These are phyloP conservation scores for Porites rus DNA, from an alignment of 92 coral and sea anemone genomes.

Conservation along the genomic window DNA sequence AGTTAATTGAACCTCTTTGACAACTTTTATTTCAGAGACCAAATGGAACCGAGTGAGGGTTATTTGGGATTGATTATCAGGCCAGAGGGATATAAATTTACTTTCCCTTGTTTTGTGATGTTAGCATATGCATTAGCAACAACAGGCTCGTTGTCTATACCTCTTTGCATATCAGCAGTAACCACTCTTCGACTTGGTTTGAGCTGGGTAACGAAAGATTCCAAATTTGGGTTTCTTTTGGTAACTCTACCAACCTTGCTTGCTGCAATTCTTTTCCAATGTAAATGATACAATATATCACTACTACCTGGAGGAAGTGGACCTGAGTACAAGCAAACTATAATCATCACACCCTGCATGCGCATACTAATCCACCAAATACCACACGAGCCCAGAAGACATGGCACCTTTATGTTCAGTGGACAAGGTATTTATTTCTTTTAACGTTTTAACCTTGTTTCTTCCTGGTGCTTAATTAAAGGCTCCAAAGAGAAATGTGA, in stretches of 20 bases:
- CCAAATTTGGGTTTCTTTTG: slow-evolving; percentile 51
- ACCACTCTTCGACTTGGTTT: slow-evolving; percentile 44
- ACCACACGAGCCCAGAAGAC: slow-evolving; percentile 11
- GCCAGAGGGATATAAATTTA: slow-evolving; percentile 25
- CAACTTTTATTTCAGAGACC: slow-evolving; percentile 69
- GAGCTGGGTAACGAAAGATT: slow-evolving; percentile 54
- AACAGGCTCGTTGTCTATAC: slow-evolving; percentile 53
- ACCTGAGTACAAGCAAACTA: slow-evolving; percentile 11
- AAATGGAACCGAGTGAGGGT: slow-evolving; percentile 77
- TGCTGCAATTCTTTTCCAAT: slow-evolving; percentile 62
- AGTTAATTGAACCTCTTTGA: slow-evolving; percentile 53
- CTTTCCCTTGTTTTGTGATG: not conserved
- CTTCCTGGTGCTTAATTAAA: too few relatives aligned
- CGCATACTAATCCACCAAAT: slow-evolving; percentile 2
- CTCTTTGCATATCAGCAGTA: slow-evolving; percentile 64
- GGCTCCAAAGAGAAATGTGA: too few relatives aligned
- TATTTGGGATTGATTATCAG: slow-evolving; percentile 56
- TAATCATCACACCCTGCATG: slow-evolving; percentile 42
- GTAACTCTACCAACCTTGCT: slow-evolving; percentile 73
- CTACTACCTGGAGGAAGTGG: not conserved
- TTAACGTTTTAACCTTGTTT: too few relatives aligned
- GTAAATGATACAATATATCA: too few relatives aligned
- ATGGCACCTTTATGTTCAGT: slow-evolving; percentile 36
- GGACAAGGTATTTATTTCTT: not conserved
- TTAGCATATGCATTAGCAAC: slow-evolving; percentile 41